Conservation (phyloP, 92 coral and sea anemone species). For the Ricordea florida region DNA sequence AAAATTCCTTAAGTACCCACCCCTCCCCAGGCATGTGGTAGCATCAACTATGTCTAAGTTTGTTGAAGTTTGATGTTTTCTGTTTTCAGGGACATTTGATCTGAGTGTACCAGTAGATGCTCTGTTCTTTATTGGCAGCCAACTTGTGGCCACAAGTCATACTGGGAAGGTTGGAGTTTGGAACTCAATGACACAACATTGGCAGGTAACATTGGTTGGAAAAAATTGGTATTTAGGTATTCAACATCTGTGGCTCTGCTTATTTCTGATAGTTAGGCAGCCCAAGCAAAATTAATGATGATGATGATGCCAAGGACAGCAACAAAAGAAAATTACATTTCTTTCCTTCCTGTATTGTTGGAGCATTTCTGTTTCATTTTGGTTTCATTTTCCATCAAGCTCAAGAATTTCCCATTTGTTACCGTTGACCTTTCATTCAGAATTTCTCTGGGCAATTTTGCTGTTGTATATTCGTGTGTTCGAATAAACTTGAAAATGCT, state of each 20-base stretch:
- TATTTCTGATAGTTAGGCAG: background rate
- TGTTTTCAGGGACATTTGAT: constrained; percentile 82
- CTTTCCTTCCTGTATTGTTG: too few relatives aligned
- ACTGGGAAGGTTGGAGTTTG: constrained; percentile 99
- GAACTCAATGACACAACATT: constrained; percentile 98
- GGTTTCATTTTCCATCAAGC: too few relatives aligned
- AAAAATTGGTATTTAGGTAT: background rate
- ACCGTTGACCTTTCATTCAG: too few relatives aligned
- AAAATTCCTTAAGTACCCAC: too few relatives aligned
- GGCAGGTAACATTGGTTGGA: constrained; percentile 72
- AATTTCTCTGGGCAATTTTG: too few relatives aligned
- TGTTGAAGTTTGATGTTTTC: background rate
- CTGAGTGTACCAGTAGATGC: constrained; percentile 91
- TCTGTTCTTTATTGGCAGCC: constrained; percentile 93
- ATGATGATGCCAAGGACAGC: background rate
- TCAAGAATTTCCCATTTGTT: too few relatives aligned
- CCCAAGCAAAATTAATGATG: background rate
- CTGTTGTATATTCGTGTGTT: too few relatives aligned
- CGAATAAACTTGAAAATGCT: too few relatives aligned
- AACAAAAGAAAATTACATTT: too few relatives aligned
- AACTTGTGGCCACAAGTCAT: constrained; percentile 93
- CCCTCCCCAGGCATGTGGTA: too few relatives aligned
- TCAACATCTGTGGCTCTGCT: background rate
- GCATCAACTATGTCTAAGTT: too few relatives aligned
- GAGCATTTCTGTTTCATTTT: too few relatives aligned